phyloP scores from a whole-genome alignment of 2,113 vertebrate genomes.

The Corapipo altera region DNA sequence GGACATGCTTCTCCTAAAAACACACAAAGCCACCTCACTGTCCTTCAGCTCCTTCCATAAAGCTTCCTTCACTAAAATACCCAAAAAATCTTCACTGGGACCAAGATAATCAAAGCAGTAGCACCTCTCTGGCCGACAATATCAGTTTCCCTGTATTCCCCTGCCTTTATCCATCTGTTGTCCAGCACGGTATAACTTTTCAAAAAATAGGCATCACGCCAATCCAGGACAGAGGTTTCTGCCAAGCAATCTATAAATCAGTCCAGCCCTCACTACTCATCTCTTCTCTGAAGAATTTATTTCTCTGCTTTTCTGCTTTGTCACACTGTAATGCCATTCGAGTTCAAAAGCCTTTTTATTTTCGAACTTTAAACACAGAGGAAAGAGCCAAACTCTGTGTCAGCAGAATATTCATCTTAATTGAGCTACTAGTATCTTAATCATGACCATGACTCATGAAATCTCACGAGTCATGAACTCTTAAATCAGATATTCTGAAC shows the following conservation, averaged over 20 bases:
- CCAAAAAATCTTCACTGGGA: not conserved
- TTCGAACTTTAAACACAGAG: not conserved
- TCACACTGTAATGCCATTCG: rapidly evolving
- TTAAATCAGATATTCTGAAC: not conserved
- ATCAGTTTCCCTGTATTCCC: not conserved
- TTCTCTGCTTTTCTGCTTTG: not conserved
- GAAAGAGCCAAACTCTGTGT: not conserved
- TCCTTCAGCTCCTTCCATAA: not conserved
- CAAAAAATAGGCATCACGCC: not conserved
- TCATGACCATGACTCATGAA: not conserved
- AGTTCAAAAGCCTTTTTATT: not conserved
- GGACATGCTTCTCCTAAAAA: not conserved
- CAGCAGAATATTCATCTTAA: not conserved
- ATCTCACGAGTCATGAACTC: not conserved
- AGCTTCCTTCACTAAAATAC: not conserved
- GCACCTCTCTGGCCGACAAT: not conserved
- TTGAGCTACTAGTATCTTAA: not conserved
- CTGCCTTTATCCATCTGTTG: not conserved
- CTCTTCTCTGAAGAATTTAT: not conserved
- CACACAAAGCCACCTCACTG: not conserved
- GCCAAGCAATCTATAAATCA: not conserved
- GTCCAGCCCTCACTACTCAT: not conserved
- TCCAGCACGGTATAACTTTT: not conserved
- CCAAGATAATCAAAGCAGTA: not conserved
- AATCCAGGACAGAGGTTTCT: not conserved